phyloP scores from a whole-genome alignment of 1,140 invertebrate species.

The Bilobella aurantiaca region DNA sequence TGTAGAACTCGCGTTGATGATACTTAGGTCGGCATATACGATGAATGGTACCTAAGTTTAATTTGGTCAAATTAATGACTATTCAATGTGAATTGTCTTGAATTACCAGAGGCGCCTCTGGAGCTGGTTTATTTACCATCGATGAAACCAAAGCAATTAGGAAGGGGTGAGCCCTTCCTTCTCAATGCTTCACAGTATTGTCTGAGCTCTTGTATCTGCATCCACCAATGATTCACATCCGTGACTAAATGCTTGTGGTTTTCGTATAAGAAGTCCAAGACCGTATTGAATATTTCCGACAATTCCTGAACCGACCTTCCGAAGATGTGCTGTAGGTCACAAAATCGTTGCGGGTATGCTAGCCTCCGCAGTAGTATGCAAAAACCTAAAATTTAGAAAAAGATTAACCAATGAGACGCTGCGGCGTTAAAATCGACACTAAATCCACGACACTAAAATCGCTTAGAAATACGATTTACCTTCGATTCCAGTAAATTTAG shows the following conservation, averaged over 20 bases:
- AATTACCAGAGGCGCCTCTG: background rate
- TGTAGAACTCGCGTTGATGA: conserved; percentile 3
- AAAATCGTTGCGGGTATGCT: conserved; percentile 12
- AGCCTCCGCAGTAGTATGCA: conserved; percentile 11
- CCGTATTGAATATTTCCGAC: background rate
- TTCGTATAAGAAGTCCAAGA: background rate
- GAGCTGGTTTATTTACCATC: conserved; percentile 6
- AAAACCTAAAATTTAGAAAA: conserved; percentile 2
- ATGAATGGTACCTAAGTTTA: background rate
- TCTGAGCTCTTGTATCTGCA: background rate
- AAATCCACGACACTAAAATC: too few relatives aligned
- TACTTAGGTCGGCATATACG: background rate
- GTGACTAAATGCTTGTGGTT: background rate
- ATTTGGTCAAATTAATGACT: background rate
- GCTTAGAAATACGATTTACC: too few relatives aligned
- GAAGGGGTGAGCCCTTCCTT: background rate
- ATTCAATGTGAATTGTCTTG: background rate
- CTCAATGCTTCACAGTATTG: background rate
- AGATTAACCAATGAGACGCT: background rate
- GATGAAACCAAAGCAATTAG: conserved; percentile 10
- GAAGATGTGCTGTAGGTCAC: conserved; percentile 1
- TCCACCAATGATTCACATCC: background rate
- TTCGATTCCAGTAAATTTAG: background rate
- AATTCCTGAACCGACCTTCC: background rate
- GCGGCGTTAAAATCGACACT: background rate